Evolutionary conservation across 2,113 vertebrate genomes (phyloP).

Genomic region (Perca schrenkii): DNA sequence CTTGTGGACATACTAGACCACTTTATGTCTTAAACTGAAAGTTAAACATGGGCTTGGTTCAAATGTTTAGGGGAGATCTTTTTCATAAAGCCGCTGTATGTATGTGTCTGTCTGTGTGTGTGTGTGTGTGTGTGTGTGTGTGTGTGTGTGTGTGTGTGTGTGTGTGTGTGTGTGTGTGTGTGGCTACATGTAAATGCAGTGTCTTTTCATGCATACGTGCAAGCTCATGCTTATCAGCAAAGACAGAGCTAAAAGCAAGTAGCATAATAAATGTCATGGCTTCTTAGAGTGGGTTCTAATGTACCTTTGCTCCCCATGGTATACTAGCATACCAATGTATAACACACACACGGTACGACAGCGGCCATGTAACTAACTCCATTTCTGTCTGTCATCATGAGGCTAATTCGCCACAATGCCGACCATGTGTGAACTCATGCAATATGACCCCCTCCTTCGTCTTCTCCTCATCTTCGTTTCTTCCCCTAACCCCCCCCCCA

Average conservation of each 20-base stretch:
- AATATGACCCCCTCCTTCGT: conserved; percentile 75
- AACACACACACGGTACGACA: conserved; percentile 76
- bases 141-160: neutral
- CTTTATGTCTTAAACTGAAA: conserved; percentile 1
- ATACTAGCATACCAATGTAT: conserved; percentile 76
- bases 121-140: neutral
- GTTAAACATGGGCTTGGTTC: conserved; percentile 11
- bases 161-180: conserved; percentile 2
- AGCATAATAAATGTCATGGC: conserved; percentile 74
- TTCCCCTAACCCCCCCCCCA: conserved; percentile 3
- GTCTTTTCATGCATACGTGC: conserved; percentile 32
- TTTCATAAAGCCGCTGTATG: neutral
- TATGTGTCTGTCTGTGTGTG: conserved; percentile 11
- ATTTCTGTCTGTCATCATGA: conserved; percentile 82
- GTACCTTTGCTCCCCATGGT: conserved; percentile 71
- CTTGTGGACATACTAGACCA: neutral
- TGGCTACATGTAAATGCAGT: conserved; percentile 24
- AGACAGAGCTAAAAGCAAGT: conserved; percentile 68
- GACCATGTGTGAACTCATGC: conserved; percentile 82
- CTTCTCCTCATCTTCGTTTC: conserved; percentile 27
- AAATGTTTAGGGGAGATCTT: neutral
- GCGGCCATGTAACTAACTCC: conserved; percentile 78
- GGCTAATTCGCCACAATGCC: conserved; percentile 82
- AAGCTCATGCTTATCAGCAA: conserved; percentile 37
- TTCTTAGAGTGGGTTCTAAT: conserved; percentile 76